Percentiles rank a stretch among this genome's conserved stretches.
phyloP scores from a whole-genome alignment of 2,888 invertebrate genomes.

The Lasioglossum leucozonium region DNA sequence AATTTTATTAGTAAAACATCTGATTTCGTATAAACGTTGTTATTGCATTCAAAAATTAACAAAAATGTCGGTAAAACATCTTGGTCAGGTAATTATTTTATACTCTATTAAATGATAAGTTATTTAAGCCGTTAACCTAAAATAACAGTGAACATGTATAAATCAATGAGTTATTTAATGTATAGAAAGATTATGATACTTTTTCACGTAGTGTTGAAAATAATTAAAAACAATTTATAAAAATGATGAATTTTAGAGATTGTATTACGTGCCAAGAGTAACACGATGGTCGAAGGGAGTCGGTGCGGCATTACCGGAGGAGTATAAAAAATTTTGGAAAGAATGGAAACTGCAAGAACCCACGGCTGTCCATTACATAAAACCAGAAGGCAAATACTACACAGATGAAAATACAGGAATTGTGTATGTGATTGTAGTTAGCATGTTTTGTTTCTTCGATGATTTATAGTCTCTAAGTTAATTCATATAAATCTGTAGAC shows the following conservation, averaged over 20 bases:
- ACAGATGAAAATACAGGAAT: slow-evolving; percentile 90
- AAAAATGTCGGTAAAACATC: not conserved
- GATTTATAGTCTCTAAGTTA: not conserved
- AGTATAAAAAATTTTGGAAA: slow-evolving; percentile 93
- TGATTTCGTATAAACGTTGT: not conserved
- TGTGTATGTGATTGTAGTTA: slow-evolving; percentile 85
- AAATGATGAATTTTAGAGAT: slow-evolving; percentile 52
- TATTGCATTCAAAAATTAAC: not conserved
- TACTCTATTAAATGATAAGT: not conserved
- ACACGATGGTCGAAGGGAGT: slow-evolving; percentile 85
- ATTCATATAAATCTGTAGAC: slow-evolving; percentile 80
- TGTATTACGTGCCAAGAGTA: slow-evolving; percentile 57
- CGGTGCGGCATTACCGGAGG: slow-evolving; percentile 90
- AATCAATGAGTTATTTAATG: not conserved
- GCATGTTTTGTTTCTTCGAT: not conserved
- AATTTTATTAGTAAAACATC: not conserved
- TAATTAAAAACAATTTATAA: not conserved
- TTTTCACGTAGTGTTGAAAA: not conserved
- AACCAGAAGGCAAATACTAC: slow-evolving; percentile 90
- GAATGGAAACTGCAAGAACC: slow-evolving; percentile 91
- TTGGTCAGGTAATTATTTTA: not conserved
- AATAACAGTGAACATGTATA: not conserved
- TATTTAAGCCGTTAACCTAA: slow-evolving; percentile 24
- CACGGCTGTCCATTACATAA: slow-evolving; percentile 89
- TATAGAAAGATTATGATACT: not conserved